phyloP scores from a whole-genome alignment of 1,140 invertebrate genomes.

The Megalopta genalis region DNA sequence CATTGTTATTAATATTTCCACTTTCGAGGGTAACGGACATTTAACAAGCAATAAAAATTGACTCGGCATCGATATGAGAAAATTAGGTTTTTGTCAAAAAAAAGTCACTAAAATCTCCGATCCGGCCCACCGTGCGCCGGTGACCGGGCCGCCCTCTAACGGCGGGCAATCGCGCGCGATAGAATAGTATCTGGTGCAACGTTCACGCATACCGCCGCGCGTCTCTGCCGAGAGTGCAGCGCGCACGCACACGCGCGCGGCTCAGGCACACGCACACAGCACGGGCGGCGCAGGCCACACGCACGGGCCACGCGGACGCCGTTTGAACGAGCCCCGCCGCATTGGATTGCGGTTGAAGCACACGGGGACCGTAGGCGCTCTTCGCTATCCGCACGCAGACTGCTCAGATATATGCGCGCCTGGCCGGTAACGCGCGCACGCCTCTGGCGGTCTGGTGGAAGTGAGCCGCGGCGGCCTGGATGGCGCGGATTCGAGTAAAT shows the following conservation, averaged over 20 bases:
- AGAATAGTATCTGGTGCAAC: neutral
- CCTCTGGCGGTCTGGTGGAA: too few relatives aligned
- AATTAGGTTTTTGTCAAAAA: too few relatives aligned
- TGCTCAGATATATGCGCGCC: constrained; percentile 38
- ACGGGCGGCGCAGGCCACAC: too few relatives aligned
- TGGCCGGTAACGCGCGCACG: constrained; percentile 34
- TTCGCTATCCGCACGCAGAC: constrained; percentile 16
- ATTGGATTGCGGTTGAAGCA: constrained; percentile 55
- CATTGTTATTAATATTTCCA: too few relatives aligned
- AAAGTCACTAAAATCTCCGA: too few relatives aligned
- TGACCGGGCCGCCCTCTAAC: neutral
- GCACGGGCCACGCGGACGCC: neutral
- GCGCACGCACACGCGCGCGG: too few relatives aligned
- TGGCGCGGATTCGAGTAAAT: constrained; percentile 63
- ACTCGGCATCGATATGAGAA: too few relatives aligned
- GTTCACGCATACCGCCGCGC: neutral
- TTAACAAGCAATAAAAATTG: too few relatives aligned
- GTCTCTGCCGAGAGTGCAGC: too few relatives aligned
- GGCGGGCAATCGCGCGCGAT: neutral
- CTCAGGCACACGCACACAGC: too few relatives aligned
- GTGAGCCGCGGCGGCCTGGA: constrained; percentile 23
- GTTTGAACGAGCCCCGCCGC: constrained; percentile 24
- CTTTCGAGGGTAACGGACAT: too few relatives aligned
- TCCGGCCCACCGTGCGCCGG: neutral
- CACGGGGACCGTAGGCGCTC: constrained; percentile 35